These are phyloP conservation scores for Phlogophora meticulosa DNA, from an alignment of 2,888 invertebrate species.

Conservation along the genomic window DNA sequence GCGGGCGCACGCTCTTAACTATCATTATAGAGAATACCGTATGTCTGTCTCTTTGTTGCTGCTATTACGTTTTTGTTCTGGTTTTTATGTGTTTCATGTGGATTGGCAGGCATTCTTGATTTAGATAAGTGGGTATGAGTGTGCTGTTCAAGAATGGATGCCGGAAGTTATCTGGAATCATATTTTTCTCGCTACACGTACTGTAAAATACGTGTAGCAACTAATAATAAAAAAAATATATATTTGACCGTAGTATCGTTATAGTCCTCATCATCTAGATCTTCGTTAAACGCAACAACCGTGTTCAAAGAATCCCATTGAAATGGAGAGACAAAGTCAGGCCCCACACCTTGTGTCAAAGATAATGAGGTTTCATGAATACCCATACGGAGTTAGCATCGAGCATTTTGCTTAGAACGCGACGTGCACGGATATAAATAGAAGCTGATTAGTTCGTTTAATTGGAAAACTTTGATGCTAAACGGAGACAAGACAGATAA, in stretches of 20 bases:
- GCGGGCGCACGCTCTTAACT: constrained; percentile 65
- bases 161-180: not conserved
- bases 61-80: constrained; percentile 42
- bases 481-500: constrained; percentile 52
- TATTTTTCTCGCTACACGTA: not conserved
- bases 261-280: no score
- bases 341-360: constrained; percentile 6
- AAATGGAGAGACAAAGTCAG: constrained; percentile 13
- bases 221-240: no score
- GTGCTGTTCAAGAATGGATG: constrained; percentile 1
- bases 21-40: constrained; percentile 54
- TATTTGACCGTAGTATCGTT: no score
- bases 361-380: constrained; percentile 62
- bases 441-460: constrained; percentile 64
- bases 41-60: constrained; percentile 60
- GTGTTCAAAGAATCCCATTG: not conserved
- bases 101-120: constrained; percentile 33
- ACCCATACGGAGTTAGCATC: constrained; percentile 41
- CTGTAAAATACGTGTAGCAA: not conserved
- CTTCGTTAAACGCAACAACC: not conserved
- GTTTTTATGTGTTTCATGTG: constrained; percentile 37
- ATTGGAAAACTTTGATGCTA: constrained; percentile 61
- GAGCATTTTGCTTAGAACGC: constrained; percentile 46
- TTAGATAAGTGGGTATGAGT: constrained; percentile 19
- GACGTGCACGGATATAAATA: constrained; percentile 54